A percentile compares a stretch with the other conserved stretches of the same genome.
Conservation (phyloP, 2,113 vertebrate species). For the Proterorhinus semilunaris region DNA sequence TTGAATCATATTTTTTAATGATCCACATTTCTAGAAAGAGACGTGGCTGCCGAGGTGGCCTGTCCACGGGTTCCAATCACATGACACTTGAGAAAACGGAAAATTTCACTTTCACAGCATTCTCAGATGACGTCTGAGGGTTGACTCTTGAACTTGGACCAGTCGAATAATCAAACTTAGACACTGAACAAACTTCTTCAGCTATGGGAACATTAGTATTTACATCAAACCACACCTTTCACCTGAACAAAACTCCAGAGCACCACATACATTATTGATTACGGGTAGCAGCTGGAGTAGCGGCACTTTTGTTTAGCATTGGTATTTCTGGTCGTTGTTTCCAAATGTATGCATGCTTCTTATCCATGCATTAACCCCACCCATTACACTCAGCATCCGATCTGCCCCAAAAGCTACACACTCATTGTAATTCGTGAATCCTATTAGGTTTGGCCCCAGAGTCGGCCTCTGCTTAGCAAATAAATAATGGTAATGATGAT, state of each 20-base stretch:
- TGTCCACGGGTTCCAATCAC: too few relatives aligned
- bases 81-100: too few relatives aligned
- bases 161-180: too few relatives aligned
- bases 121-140: background rate
- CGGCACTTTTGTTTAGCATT: slow-evolving; percentile 22
- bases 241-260: slow-evolving; percentile 5
- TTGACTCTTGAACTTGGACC: background rate
- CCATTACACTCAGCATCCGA: slow-evolving; percentile 21
- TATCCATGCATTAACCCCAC: slow-evolving; percentile 40
- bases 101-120: too few relatives aligned
- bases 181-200: background rate
- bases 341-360: slow-evolving; percentile 33
- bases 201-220: background rate
- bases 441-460: slow-evolving; percentile 77
- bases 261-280: slow-evolving; percentile 42
- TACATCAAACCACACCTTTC: slow-evolving; percentile 14
- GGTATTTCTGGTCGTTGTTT: slow-evolving; percentile 23
- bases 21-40: too few relatives aligned
- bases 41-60: too few relatives aligned
- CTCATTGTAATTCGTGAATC: slow-evolving; percentile 77
- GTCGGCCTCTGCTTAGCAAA: slow-evolving; percentile 79
- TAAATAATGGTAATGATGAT: slow-evolving; percentile 85
- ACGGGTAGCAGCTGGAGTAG: slow-evolving; percentile 39
- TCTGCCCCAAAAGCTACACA: slow-evolving; percentile 49
- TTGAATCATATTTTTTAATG: too few relatives aligned